These are phyloP conservation scores for Rhea pennata DNA, from an alignment of 2,113 vertebrate species.

Conservation along the genomic window DNA sequence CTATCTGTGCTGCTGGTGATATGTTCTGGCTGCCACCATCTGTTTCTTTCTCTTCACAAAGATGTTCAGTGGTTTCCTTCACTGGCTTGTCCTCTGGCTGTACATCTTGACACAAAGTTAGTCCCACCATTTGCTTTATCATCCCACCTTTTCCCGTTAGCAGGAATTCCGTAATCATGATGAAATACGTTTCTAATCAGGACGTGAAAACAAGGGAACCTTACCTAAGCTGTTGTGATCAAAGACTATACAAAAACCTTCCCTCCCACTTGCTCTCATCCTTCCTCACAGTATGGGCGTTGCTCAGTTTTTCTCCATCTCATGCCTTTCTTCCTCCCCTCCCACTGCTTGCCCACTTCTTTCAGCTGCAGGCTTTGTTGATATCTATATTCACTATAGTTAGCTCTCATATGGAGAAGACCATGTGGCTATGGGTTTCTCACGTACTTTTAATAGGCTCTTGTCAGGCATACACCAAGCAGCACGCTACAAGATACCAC, in stretches of 20 bases:
- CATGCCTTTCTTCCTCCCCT: neutral
- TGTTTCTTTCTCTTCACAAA: constrained; percentile 12
- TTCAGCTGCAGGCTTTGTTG: neutral
- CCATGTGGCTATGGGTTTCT: neutral
- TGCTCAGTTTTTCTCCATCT: neutral
- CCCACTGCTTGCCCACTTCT: neutral
- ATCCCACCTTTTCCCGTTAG: neutral
- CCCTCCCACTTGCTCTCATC: neutral
- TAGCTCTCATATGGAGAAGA: neutral
- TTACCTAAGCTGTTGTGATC: neutral
- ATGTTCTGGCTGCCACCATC: constrained; percentile 29
- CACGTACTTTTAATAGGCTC: neutral
- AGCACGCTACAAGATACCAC: neutral
- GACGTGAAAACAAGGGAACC: neutral
- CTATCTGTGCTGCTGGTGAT: constrained; percentile 22
- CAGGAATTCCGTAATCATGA: neutral
- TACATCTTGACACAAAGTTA: neutral
- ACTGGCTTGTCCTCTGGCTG: neutral
- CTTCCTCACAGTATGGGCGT: neutral
- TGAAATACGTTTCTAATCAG: neutral
- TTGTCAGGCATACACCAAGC: neutral
- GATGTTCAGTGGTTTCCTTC: neutral
- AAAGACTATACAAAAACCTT: neutral
- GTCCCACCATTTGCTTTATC: neutral
- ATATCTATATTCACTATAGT: neutral